Base-by-base conservation (phyloP, 2,797 vertebrate genomes). In the Mormyrus proboscirostris region DNA sequence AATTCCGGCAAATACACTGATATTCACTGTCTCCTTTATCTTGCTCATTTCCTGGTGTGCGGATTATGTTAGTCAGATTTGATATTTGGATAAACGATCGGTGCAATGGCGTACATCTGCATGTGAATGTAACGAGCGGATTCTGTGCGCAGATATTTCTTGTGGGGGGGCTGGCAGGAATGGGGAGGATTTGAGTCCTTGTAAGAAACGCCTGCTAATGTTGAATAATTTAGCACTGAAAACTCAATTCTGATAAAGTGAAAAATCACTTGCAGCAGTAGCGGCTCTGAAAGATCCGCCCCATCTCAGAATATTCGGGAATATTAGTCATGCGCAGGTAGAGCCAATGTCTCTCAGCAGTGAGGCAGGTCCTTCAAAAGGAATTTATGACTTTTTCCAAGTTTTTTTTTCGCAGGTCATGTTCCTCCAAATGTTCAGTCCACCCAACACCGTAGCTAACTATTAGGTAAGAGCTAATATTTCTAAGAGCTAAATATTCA, bases 101-200 rank as follows among this genome's bases (percentile, higher is more conserved):
- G 93, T 92, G 92, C 94, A 94, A 93, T 95, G 94, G 94, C 94
- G 94, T 94, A 93, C 95, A 95, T 95, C 95, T 95, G 94, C 94
- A 95, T 95, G 94, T 95, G 93, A 95, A 95, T 95, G 94, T 93
- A 95, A 95, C 95, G 94, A 95, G 94, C 91, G 95, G 94, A 94
- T 93, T 94, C 94, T 94, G 93, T 93, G 93, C 93, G 93, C 91
- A 89, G 94, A 93, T 95, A 94, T 95, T 95, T 94, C 93, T 93
- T 94, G 94, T 92, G 92, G 92, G 93, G 93, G 91, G 93, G 94
- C 93, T 94, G 93, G 94, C 94, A 95, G 94, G 94, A 94, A 94
- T 95, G 94, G 95, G 29, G 51, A 94, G 94, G 93, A 94, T 94
- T 94, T 94, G 94, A 93, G 94, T 92, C 91, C 93, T 94, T 92